phyloP scores from a whole-genome alignment of 2,797 vertebrate species.

The Lateolabrax maculatus region DNA sequence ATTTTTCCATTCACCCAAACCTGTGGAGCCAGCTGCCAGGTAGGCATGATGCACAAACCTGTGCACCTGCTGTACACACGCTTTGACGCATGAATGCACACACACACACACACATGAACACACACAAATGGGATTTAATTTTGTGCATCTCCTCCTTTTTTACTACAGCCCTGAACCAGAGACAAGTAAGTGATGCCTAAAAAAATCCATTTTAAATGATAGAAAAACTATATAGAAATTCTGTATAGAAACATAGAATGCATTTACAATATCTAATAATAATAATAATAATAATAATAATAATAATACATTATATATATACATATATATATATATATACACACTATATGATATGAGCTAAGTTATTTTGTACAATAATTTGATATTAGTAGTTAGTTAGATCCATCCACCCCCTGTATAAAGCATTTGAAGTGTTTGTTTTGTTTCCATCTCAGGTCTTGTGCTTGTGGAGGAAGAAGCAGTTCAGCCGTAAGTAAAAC shows the following conservation, averaged over 20 bases:
- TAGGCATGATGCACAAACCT: constrained; percentile 46
- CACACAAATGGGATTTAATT: constrained; percentile 5
- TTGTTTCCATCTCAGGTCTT: constrained; percentile 54
- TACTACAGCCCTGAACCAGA: constrained; percentile 50
- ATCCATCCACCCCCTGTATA: background rate
- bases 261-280: no score
- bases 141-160: constrained; percentile 7
- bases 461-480: constrained; percentile 26
- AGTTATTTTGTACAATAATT: no score
- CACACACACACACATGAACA: constrained; percentile 1
- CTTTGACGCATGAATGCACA: no score
- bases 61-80: background rate
- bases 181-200: constrained; percentile 66
- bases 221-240: background rate
- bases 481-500: constrained; percentile 69
- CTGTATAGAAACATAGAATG: background rate
- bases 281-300: no score
- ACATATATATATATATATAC: no score
- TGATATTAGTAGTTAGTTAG: background rate
- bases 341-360: background rate
- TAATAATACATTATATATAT: no score
- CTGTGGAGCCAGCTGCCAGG: constrained; percentile 59
- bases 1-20: constrained; percentile 80
- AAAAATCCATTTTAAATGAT: background rate
- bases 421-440: background rate